These are phyloP conservation scores for Spinus pinus DNA, from an alignment of 2,797 vertebrate genomes.

Conservation along the genomic window DNA sequence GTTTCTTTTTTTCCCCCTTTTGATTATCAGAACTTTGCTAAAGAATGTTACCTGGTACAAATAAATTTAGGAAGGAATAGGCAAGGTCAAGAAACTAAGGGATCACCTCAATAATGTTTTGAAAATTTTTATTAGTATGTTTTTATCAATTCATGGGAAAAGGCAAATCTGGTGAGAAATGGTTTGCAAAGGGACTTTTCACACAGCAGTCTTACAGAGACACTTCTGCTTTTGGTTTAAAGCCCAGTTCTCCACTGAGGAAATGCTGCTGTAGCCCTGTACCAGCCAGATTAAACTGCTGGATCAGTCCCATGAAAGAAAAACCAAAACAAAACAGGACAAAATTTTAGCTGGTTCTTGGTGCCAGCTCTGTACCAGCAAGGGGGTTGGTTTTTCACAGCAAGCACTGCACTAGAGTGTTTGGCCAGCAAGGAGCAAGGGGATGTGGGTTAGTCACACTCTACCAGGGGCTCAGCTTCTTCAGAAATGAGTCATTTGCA, in stretches of 20 bases:
- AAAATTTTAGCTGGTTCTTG: neutral
- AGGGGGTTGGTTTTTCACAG: neutral
- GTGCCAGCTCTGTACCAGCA: neutral
- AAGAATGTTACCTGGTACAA: neutral
- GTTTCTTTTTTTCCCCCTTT: neutral
- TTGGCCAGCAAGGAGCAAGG: neutral
- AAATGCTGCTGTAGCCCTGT: neutral
- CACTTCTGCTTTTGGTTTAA: neutral
- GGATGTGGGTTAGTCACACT: neutral
- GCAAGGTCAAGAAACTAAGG: neutral
- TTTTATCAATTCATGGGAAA: neutral
- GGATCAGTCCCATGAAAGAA: neutral
- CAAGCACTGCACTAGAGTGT: neutral
- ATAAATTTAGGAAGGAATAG: neutral
- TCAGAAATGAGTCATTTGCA: neutral
- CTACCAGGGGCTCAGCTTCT: neutral
- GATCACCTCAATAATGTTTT: neutral
- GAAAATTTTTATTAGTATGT: neutral
- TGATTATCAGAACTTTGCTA: neutral
- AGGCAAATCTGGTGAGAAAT: neutral
- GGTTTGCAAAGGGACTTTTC: neutral
- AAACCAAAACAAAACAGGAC: neutral
- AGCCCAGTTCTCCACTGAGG: neutral
- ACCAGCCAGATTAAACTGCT: neutral
- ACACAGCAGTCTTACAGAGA: neutral